Conservation (phyloP, 2,888 invertebrate species). For the Incurvaria masculella region DNA sequence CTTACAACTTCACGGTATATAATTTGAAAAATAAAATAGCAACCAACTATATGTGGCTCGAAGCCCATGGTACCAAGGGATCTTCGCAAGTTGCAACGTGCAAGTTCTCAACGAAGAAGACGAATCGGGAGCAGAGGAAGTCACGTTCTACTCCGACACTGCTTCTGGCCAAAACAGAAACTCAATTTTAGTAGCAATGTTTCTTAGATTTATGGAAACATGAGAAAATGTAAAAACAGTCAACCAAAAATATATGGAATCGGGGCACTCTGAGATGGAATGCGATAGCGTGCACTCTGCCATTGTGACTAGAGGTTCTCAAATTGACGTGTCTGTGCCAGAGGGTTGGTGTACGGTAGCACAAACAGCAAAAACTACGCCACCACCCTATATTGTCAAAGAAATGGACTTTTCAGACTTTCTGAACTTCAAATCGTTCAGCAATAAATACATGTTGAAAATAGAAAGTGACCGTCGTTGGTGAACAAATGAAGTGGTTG, state of each 20-base stretch:
- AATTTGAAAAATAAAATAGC: not conserved
- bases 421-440: slow-evolving; percentile 12
- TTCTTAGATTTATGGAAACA: not conserved
- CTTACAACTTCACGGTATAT: slow-evolving; percentile 2
- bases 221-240: not conserved
- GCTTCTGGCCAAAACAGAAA: not conserved
- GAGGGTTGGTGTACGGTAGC: slow-evolving; percentile 14
- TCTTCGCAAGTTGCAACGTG: slow-evolving; percentile 1
- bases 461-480: too few relatives aligned
- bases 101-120: not conserved
- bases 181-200: not conserved
- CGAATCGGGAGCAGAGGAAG: not conserved
- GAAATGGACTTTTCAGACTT: slow-evolving; percentile 9
- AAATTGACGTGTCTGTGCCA: slow-evolving; percentile 14
- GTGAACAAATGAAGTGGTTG: too few relatives aligned
- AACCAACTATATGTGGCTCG: slow-evolving; percentile 4
- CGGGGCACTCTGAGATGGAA: slow-evolving; percentile 7
- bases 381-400: slow-evolving; percentile 9
- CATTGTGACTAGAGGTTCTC: slow-evolving; percentile 8
- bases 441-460: too few relatives aligned
- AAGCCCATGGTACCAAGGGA: slow-evolving; percentile 1
- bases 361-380: slow-evolving; percentile 11
- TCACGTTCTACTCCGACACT: not conserved
- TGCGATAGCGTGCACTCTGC: slow-evolving; percentile 4
- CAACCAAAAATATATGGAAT: slow-evolving; percentile 5